phyloP scores from a whole-genome alignment of 2,888 invertebrate genomes.

The Acanthococcus lagerstroemiae region DNA sequence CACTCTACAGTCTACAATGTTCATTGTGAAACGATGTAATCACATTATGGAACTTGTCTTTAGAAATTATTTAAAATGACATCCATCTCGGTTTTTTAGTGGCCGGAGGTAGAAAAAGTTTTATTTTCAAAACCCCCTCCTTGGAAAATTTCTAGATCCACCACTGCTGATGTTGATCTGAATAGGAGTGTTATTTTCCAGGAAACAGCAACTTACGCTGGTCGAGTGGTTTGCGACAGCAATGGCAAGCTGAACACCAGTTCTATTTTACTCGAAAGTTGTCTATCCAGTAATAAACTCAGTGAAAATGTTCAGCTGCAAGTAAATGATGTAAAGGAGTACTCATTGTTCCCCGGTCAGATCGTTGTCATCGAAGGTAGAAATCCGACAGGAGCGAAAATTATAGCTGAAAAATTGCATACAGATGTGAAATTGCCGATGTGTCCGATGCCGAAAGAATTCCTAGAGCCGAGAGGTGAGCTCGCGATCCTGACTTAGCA shows the following conservation, averaged over 20 bases:
- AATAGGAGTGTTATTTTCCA: too few relatives aligned
- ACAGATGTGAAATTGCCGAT: slow-evolving; percentile 44
- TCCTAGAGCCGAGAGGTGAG: neutral
- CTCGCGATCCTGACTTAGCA: neutral
- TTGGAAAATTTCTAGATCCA: too few relatives aligned
- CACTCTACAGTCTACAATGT: too few relatives aligned
- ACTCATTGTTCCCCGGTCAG: slow-evolving; percentile 69
- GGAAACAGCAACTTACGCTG: slow-evolving; percentile 49
- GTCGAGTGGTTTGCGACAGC: slow-evolving; percentile 65
- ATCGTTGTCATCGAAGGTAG: slow-evolving; percentile 62
- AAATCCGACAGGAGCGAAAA: slow-evolving; percentile 57
- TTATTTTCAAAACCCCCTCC: too few relatives aligned
- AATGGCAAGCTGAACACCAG: slow-evolving; percentile 60
- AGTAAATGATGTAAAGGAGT: slow-evolving; percentile 39
- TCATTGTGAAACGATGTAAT: too few relatives aligned
- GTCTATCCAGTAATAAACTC: slow-evolving; percentile 9
- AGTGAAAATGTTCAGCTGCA: slow-evolving; percentile 41
- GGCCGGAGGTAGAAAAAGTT: too few relatives aligned
- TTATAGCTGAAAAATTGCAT: slow-evolving; percentile 57
- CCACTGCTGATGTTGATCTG: too few relatives aligned
- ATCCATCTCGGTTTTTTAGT: too few relatives aligned
- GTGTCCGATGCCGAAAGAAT: neutral
- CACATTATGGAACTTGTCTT: too few relatives aligned
- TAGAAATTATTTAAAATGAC: too few relatives aligned
- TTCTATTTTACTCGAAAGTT: slow-evolving; percentile 59